Percentiles rank a stretch among this genome's conserved stretches.
Evolutionary conservation across 2,888 invertebrate species (phyloP).

Genomic region (Agapostemon virescens): DNA sequence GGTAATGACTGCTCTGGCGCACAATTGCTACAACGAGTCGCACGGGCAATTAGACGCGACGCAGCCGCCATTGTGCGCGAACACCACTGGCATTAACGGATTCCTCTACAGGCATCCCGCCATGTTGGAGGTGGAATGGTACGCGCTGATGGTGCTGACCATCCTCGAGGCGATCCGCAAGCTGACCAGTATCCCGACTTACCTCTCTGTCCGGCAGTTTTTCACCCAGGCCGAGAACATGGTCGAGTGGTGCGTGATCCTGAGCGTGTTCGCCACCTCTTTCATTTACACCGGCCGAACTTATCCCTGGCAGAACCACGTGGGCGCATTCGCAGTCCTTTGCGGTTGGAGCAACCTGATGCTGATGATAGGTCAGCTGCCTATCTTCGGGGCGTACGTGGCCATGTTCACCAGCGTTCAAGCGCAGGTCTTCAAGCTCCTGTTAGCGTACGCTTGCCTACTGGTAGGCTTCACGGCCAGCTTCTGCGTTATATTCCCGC

Average conservation of each 20-base stretch:
- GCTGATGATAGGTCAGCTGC: conserved; percentile 94
- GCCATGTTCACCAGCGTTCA: conserved; percentile 95
- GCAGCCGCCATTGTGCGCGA: conserved; percentile 84
- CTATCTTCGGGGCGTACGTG: conserved; percentile 93
- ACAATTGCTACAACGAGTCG: conserved; percentile 88
- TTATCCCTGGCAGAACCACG: conserved; percentile 92
- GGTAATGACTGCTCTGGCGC: conserved; percentile 90
- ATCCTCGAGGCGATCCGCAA: conserved; percentile 90
- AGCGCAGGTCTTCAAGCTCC: conserved; percentile 92
- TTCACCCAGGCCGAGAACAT: conserved; percentile 92
- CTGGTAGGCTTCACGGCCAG: conserved; percentile 93
- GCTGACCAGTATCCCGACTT: conserved; percentile 90
- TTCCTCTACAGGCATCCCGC: conserved; percentile 88
- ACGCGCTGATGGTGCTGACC: conserved; percentile 89
- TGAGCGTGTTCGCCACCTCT: conserved; percentile 91
- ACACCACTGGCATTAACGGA: conserved; percentile 86
- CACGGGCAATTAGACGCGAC: conserved; percentile 87
- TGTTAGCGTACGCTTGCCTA: conserved; percentile 92
- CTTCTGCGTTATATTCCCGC: conserved; percentile 93
- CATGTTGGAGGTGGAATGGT: conserved; percentile 92
- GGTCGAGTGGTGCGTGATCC: conserved; percentile 93
- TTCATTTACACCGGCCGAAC: conserved; percentile 89
- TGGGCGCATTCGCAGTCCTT: conserved; percentile 92
- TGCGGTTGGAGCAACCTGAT: conserved; percentile 95
- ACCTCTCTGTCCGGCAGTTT: conserved; percentile 90